Evolutionary conservation across 2,888 invertebrate species (phyloP), one percentile per base, ranked within the genome.

Genomic region (Acleris cristana): DNA sequence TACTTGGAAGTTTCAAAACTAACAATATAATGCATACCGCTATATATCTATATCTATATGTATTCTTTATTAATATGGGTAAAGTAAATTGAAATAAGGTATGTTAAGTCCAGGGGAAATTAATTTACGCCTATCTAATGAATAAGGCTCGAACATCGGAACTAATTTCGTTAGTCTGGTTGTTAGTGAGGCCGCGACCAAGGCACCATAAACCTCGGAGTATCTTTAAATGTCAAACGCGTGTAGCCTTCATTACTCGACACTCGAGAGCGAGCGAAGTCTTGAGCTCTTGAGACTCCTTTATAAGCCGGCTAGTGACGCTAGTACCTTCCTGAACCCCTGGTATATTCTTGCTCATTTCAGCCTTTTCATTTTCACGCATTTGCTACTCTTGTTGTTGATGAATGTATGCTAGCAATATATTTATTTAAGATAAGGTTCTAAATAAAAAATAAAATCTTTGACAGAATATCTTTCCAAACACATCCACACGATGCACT

Each of bases 271-370:
- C 74, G 74, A 68, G 74, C 71, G 71, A 68, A 71, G 74, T 74
- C 72, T 78, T 76, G 71, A 73, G 74, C 77, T 79, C 81, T 83
- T 73, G 70, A 81, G 82, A 80, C 79, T 81, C 79, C 79, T 81
- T 80, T 80, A 82, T 83, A 81, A 83, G 79, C 79, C 76, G 70
- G 74, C 77, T 74, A 76, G 74, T 73, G 74, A 73, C 74, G 73
- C 75, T 76, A 69, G 70, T 73, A 70, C 75, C 75, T 74, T 77
- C 74, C 73, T 80, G 81, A 75, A 74, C 70, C 65, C 71, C 74
- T 76, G 73, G 75, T 74, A 74, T 16, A 23, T 57, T 45, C 71
- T 74, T 75, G 77, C 74, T 77, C 76, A 79, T 75, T 79, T 79
- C 73, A 68, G 68, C 72, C 71, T 73, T 74, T 76, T 53, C 26